A percentile compares a stretch with the other conserved stretches of the same genome.
Conservation (phyloP, 1,140 invertebrate species). For the Ostrea edulis region DNA sequence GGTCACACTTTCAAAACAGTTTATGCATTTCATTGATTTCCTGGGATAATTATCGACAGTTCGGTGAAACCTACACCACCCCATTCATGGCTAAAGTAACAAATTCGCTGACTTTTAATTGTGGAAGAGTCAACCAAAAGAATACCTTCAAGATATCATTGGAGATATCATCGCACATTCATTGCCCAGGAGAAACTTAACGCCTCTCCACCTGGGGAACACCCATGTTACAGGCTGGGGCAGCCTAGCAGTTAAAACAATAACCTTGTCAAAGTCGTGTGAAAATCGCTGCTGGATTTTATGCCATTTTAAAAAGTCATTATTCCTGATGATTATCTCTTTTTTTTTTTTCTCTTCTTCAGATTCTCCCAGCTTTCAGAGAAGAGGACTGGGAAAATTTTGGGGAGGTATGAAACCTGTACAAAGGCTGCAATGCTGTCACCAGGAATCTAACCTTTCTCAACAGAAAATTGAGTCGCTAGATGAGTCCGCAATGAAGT, state of each 20-base stretch:
- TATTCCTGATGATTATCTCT: slow-evolving; percentile 27
- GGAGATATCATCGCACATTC: slow-evolving; percentile 4
- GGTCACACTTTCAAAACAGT: slow-evolving; percentile 22
- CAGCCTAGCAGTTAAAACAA: background rate
- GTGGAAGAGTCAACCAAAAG: slow-evolving; percentile 23
- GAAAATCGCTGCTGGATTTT: slow-evolving; percentile 29
- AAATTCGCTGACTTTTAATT: slow-evolving; percentile 35
- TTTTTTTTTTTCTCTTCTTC: background rate
- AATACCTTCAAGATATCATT: background rate
- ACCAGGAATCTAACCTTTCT: background rate
- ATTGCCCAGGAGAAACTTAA: background rate
- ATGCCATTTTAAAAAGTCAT: slow-evolving; percentile 37
- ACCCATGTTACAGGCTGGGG: slow-evolving; percentile 6
- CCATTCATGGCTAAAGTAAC: slow-evolving; percentile 23
- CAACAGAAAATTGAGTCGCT: slow-evolving; percentile 1
- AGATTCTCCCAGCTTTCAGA: background rate
- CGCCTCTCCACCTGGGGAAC: slow-evolving; percentile 3
- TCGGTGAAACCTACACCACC: background rate
- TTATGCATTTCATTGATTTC: slow-evolving; percentile 33
- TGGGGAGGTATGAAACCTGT: background rate
- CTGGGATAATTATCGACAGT: slow-evolving; percentile 26
- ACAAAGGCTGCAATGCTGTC: slow-evolving; percentile 25
- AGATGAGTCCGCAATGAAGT: background rate
- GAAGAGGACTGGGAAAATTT: background rate
- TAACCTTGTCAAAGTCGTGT: slow-evolving; percentile 2